Evolutionary conservation across 2,888 invertebrate genomes (phyloP), one percentile per base, ranked within the genome.

Genomic region (Ectemnius continuus): DNA sequence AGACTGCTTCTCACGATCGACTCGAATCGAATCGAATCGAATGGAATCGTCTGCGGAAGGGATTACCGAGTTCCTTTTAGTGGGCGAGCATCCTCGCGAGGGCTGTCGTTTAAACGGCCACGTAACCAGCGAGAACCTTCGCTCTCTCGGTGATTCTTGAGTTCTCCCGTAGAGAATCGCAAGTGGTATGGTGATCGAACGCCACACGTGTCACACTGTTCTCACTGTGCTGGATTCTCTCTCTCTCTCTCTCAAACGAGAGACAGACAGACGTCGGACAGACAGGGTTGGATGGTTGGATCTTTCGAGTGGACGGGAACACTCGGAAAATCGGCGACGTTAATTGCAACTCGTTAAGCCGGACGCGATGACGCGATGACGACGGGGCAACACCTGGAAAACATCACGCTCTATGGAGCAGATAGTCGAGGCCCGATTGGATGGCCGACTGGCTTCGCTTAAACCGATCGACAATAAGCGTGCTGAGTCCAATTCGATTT

Each of bases 271-370:
- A 36, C 11, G 36, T 36, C 4, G 36, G 36, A 11, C 8, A 36
- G 36, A 23, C 11, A 36, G 36, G 36, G 23, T 23, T 23, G 23
- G 2, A 2, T 23, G 23, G 23, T 23, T 23, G 23, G 3, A 23
- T 0, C 23, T n/a, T 28, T 11, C 36, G 3, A 11, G 8, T 36
- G 36, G 36, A 36, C 11, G 36, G 8, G 36, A 36, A 69, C 70
- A 70, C 73, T 70, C 48, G 61, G 67, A 84, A 84, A 79, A 78
- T 79, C 70, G 72, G 62, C 66, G 64, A 65, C 71, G 79, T 76
- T 81, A 80, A 84, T 83, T 79, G 78, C 72, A 67, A 76, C 82
- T 82, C 83, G 81, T 84, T 84, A 80, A 76, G 67, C 74, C 48
- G 56, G 16, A 61, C 67, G 63, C 71, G 72, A 67, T 67, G 70